Percentiles rank a stretch among this genome's conserved stretches.
Conservation (phyloP, 2,113 vertebrate genomes). For the Grus americana region DNA sequence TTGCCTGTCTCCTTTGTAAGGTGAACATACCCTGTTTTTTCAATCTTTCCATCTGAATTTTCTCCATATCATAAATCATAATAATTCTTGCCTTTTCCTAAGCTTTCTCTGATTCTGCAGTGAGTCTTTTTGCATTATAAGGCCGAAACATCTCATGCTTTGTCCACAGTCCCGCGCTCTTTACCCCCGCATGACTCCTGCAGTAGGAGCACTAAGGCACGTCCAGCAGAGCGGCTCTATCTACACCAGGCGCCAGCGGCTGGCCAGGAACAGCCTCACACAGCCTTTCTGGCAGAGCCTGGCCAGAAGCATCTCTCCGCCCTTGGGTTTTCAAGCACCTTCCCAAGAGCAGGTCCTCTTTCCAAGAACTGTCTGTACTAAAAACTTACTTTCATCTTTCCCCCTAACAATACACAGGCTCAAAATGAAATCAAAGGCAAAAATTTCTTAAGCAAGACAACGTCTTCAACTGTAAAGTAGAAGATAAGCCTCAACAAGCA, state of each 20-base stretch:
- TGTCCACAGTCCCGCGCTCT: background rate
- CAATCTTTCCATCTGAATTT: background rate
- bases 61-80: background rate
- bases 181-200: background rate
- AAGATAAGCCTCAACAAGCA: background rate
- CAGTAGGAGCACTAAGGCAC: background rate
- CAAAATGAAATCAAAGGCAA: background rate
- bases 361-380: background rate
- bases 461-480: background rate
- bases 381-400: background rate
- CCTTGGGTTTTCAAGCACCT: background rate
- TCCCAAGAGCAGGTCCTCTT: background rate
- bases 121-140: background rate
- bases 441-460: background rate
- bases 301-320: background rate
- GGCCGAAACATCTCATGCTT: background rate
- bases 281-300: background rate
- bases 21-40: background rate
- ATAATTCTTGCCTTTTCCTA: background rate
- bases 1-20: background rate
- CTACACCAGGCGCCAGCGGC: background rate
- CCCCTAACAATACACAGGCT: background rate
- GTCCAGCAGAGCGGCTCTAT: background rate
- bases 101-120: background rate
- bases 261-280: background rate